A percentile compares a stretch with the other conserved stretches of the same genome.
Conservation (phyloP, 2,797 vertebrate species). For the Epinephelus awoara region DNA sequence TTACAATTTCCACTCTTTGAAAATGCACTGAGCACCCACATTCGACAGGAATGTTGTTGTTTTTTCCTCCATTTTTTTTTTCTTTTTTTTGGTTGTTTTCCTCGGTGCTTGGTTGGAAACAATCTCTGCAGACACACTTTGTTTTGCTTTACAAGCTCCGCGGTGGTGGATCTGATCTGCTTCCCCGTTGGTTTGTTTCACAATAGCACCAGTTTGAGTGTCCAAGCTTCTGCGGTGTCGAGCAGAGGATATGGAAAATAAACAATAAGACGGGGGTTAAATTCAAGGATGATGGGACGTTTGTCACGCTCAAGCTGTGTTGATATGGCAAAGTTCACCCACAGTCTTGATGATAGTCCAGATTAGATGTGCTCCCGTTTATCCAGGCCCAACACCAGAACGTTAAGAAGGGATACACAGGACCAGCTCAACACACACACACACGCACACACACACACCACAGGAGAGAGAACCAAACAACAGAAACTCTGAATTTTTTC, state of each 20-base stretch:
- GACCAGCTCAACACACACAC: slow-evolving; percentile 38
- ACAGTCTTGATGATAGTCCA: slow-evolving; percentile 52
- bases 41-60: slow-evolving; percentile 69
- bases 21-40: slow-evolving; percentile 73
- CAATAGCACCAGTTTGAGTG: slow-evolving; percentile 81
- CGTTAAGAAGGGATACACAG: slow-evolving; percentile 14
- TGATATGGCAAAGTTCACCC: slow-evolving; percentile 74
- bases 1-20: slow-evolving; percentile 64
- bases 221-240: slow-evolving; percentile 62
- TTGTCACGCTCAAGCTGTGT: slow-evolving; percentile 47
- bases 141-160: slow-evolving; percentile 63
- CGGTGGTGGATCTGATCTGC: slow-evolving; percentile 57
- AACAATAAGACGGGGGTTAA: slow-evolving; percentile 29
- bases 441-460: slow-evolving; percentile 19
- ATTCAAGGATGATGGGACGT: slow-evolving; percentile 22
- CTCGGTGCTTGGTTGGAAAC: slow-evolving; percentile 54
- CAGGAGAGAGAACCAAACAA: slow-evolving; percentile 22
- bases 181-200: slow-evolving; percentile 58
- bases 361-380: slow-evolving; percentile 52
- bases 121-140: slow-evolving; percentile 45
- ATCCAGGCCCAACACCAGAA: slow-evolving; percentile 50
- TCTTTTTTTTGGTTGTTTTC: slow-evolving; percentile 35
- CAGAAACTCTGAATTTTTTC: slow-evolving; percentile 40
- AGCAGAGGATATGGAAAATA: slow-evolving; percentile 52
- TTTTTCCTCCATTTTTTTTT: not conserved